A percentile compares a stretch with the other conserved stretches of the same genome.
These are phyloP conservation scores for Volucella inanis DNA, from an alignment of 2,888 invertebrate species.

Conservation along the genomic window DNA sequence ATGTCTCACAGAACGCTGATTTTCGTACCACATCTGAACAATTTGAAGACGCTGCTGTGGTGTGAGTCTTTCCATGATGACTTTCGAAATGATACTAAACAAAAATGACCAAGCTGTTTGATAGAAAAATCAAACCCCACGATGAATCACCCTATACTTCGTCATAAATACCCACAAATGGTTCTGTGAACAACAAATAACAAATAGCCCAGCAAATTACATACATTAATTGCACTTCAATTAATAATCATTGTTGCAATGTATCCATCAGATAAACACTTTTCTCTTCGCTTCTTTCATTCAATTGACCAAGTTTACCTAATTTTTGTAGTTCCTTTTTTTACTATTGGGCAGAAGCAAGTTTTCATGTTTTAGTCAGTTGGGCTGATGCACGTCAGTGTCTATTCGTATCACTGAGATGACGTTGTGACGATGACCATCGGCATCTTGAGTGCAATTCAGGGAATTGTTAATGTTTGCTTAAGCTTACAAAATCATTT, in stretches of 20 bases:
- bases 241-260: slow-evolving; percentile 46
- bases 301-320: slow-evolving; percentile 38
- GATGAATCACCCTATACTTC: too few relatives aligned
- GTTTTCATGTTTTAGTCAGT: slow-evolving; percentile 8
- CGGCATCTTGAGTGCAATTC: slow-evolving; percentile 34
- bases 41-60: too few relatives aligned
- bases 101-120: too few relatives aligned
- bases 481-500: slow-evolving; percentile 43
- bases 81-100: too few relatives aligned
- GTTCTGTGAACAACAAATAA: slow-evolving; percentile 19
- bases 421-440: slow-evolving; percentile 27
- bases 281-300: slow-evolving; percentile 3
- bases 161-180: slow-evolving; percentile 22
- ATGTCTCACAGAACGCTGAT: too few relatives aligned
- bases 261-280: slow-evolving; percentile 29
- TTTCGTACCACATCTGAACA: too few relatives aligned
- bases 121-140: too few relatives aligned
- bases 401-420: not conserved
- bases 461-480: slow-evolving; percentile 28
- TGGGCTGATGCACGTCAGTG: not conserved
- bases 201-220: slow-evolving; percentile 47
- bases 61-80: too few relatives aligned
- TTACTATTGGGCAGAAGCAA: not conserved
- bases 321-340: slow-evolving; percentile 9
- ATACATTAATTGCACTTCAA: slow-evolving; percentile 52